Evolutionary conservation across 2,113 vertebrate species (phyloP).

Genomic region (Speoplatyrhinus poulsoni): DNA sequence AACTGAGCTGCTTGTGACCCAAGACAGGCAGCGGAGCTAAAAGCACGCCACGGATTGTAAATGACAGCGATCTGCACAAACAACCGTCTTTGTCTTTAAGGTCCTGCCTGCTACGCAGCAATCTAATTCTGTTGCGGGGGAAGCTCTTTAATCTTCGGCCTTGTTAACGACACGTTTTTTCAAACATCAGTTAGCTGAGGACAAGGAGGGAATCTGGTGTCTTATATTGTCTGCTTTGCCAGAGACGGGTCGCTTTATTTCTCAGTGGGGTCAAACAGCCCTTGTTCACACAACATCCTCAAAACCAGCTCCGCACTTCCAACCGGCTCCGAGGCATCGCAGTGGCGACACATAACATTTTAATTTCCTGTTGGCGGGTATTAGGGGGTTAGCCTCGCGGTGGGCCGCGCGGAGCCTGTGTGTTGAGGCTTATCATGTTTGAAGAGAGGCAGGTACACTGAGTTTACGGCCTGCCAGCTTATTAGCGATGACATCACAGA

Average conservation of each 20-base stretch:
- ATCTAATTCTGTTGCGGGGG: constrained; percentile 21
- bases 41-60: constrained; percentile 10
- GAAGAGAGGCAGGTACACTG: constrained; percentile 62
- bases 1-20: constrained; percentile 37
- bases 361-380: constrained; percentile 35
- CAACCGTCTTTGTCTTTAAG: background rate
- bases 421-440: constrained; percentile 49
- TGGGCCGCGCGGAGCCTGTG: constrained; percentile 29
- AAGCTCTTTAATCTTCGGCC: constrained; percentile 2
- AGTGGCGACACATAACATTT: constrained; percentile 28
- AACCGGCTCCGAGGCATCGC: background rate
- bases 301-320: constrained; percentile 7
- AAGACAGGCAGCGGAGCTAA: constrained; percentile 30
- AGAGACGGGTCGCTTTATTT: background rate
- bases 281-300: background rate
- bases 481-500: constrained; percentile 62
- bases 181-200: background rate
- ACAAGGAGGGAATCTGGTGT: background rate
- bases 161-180: background rate
- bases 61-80: constrained; percentile 2
- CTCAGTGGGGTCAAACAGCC: background rate
- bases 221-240: background rate
- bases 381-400: constrained; percentile 21
- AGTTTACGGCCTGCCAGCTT: constrained; percentile 39
- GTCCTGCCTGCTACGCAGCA: constrained; percentile 1